Evolutionary conservation across 1,140 invertebrate species (phyloP), one percentile per base, ranked within the genome.

Genomic region (Ericerus pela): DNA sequence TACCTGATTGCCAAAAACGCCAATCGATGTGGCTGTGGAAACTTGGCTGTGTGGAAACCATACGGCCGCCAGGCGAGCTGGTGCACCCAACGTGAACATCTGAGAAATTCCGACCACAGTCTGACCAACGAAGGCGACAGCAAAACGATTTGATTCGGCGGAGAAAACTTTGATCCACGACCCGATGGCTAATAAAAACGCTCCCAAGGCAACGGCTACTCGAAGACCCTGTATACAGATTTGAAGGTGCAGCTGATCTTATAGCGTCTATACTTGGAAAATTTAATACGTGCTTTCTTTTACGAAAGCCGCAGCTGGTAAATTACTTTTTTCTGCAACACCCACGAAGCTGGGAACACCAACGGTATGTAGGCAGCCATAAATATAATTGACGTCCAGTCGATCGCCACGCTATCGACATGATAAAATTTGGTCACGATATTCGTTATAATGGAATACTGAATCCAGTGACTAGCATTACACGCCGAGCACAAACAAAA

Each of bases 371-470:
- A 99, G 1, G 84, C 79, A 59, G 94, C 79, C 94, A 98, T 98
- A 69, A 86, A 98, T 60, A 98, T 83, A 81, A 98, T 88, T 6
- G 91, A 95, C 31, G 92, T 90, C 89, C 90, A 95, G 68, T 96
- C 86, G 22, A 98, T 84, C 55, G 76, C 76, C 29, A 80, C 76
- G 52, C 74, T 77, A 14, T 70, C 73, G 0, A 63, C 63, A n/a
- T 89, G 81, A 20, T 75, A 74, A 69, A 89, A 91, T 69, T 87
- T 88, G 54, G 73, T 68, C 41, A 66, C 76, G 53, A 86, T 78
- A 65, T 85, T 81, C 57, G 81, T 76, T 58, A 92, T 91, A 64
- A 90, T 90, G 63, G 83, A 83, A 74, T 85, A 90, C 70, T 91
- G 84, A 60, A 89, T 82, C 88, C 88, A 92, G 70, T 91, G 87